Evolutionary conservation across 1,140 invertebrate species (phyloP), one percentile per base, ranked within the genome.

Genomic region (Drosophila hydei): DNA sequence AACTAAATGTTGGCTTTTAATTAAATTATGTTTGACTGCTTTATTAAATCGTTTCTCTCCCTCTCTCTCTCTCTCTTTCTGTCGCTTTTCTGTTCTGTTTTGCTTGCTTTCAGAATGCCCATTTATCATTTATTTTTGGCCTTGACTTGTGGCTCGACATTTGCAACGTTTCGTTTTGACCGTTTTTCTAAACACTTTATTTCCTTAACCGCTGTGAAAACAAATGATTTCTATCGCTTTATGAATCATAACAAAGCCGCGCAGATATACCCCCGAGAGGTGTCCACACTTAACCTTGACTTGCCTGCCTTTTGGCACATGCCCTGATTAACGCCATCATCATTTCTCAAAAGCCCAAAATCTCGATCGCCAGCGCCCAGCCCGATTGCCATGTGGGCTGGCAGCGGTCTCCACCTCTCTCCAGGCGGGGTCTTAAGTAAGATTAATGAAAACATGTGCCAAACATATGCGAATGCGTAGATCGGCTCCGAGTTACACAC

Each of bases 381-480:
- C 48, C 52, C 56, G 36, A 11, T 33, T 33, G 30, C 25, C 30
- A 51, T 50, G 30, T 50, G 47, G 60, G 45, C 48, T 33, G 25
- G 25, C 27, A 40, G 40, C 9, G 16, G 50, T 65, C 61, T 68
- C 58, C 56, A 59, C 30, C 36, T 58, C 47, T 52, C 51, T 42
- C 52, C 38, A 45, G 62, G 47, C 64, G 56, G 55, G 60, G 38
- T 55, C 40, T 33, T 65, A 62, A 69, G 70, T 54, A 75, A 87
- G 81, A 87, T 87, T 87, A 87, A 87, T 87, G 81, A 87, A 87
- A 88, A 87, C 81, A 87, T 67, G 75, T 87, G 83, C 77, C 68
- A 87, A 81, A 87, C 81, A 87, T 81, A 87, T 87, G 81, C 81
- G 67, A 87, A 78, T 84, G 73, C 71, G 70, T 69, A 16, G 64